Evolutionary conservation across 2,797 vertebrate species (phyloP), one percentile per base, ranked within the genome.

Genomic region (Chelmon rostratus): DNA sequence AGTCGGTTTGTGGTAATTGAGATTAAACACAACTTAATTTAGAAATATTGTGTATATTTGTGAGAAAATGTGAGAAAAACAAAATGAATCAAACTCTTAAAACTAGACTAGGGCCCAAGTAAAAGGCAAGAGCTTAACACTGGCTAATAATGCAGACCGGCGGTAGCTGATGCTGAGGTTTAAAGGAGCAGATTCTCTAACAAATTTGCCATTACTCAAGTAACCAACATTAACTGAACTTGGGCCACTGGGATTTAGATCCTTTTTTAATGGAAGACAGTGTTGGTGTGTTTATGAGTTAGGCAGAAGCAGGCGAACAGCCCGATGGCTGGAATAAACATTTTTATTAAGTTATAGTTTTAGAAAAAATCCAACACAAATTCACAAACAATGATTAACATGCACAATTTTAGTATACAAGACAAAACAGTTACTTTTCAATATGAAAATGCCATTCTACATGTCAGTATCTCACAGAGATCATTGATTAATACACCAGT

Each of bases 391-490:
- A 93, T 94, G 88, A 93, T 92, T 89, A 93, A 95, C 96, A 96
- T 96, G 96, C 96, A 96, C 94, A 95, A 89, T 88, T 96, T 96
- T 95, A 95, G 95, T 96, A 96, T 95, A 96, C 94, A 95, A 95
- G 96, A 96, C 96, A 94, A 95, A 95, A 96, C 94, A 91, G 86
- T 95, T 95, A 93, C 96, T 97, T 99, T 99, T 98, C 97, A 99
- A 98, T 98, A 96, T 99, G 98, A 99, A 99, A 99, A 96, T 93
- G 83, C 76, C 92, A 94, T 91, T 89, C 93, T 96, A 95, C 92
- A 93, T 61, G 83, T 92, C 91, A 94, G 92, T 92, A 98, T 99
- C 98, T 99, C 98, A 98, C 90, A 94, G 98, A 99, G 98, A 99
- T 97, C 93, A 93, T 90, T 83, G 87, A 94, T 95, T 95, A 95